These are phyloP conservation scores for Liposcelis brunnea DNA, from an alignment of 2,888 invertebrate genomes.

Conservation along the genomic window DNA sequence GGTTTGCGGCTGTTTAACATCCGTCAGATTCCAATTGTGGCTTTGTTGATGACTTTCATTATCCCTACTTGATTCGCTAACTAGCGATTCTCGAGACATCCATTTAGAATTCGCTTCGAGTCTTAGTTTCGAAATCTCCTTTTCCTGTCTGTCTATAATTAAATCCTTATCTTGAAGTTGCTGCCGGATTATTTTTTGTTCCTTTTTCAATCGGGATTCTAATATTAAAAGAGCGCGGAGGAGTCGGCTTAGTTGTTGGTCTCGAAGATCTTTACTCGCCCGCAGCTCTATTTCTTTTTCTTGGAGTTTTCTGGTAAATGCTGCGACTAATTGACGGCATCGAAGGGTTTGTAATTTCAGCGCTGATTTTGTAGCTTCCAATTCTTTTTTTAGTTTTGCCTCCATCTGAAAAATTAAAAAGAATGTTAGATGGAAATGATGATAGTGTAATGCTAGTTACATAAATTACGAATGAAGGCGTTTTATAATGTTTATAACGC, in stretches of 20 bases:
- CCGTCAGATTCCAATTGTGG: too few species aligned
- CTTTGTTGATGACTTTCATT: too few species aligned
- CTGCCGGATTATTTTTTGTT: constrained; percentile 51
- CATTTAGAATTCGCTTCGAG: background rate
- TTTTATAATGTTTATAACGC: too few species aligned
- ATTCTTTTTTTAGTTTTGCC: constrained; percentile 37
- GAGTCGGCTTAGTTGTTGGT: constrained; percentile 52
- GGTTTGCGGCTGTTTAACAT: background rate
- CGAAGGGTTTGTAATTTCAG: constrained; percentile 43
- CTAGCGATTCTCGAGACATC: background rate
- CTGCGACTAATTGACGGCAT: constrained; percentile 48
- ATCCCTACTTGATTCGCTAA: background rate
- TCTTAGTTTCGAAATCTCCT: constrained; percentile 36
- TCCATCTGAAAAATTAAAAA: constrained; percentile 40
- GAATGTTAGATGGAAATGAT: background rate
- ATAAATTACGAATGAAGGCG: too few species aligned
- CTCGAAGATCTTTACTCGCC: constrained; percentile 42
- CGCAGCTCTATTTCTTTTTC: constrained; percentile 40
- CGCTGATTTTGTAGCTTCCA: constrained; percentile 47
- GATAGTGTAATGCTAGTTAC: too few species aligned
- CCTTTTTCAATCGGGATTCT: constrained; percentile 52
- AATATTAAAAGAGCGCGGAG: constrained; percentile 50
- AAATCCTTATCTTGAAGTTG: constrained; percentile 52
- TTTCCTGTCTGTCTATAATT: constrained; percentile 48
- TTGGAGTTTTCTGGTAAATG: constrained; percentile 40